Base-by-base conservation (phyloP, 2,888 invertebrate species). In the Hirudinaria manillensis region DNA sequence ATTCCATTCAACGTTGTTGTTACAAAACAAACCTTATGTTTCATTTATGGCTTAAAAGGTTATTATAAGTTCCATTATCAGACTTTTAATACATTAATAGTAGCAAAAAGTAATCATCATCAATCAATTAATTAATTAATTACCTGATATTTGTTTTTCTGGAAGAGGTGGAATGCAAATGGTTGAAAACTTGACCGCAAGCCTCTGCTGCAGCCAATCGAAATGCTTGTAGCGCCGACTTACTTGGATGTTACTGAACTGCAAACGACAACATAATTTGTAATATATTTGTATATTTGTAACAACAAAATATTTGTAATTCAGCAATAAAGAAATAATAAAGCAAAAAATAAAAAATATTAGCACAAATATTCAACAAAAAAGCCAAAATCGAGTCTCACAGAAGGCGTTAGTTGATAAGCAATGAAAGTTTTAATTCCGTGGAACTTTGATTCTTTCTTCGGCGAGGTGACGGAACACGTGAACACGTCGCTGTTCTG, bases 341-440 rank as follows among this genome's bases (percentile, higher is more conserved):
- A n/a, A n/a, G n/a, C n/a, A 45, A 45, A 6, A 45, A 10, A 38
- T 38, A 38, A 38, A 38, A 38, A 45, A 45, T 16, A 45, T 45
- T 2, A 45, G 3, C 13, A 6, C 29, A 68, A 68, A 68, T n/a
- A n/a, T n/a, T n/a, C n/a, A n/a, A n/a, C n/a, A n/a, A n/a, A n/a
- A n/a, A 55, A 55, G 21, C 21, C 16, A 55, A 55, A 55, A n/a
- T n/a, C n/a, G n/a, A n/a, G 13, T 76, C 80, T 86, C 86, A 90
- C 89, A 78, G 94, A 93, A 2, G 96, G 96, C 74, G 94, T 96
- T 78, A 98, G 86, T 83, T 95, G 94, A 87, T 98, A 98, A 68
- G 95, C 96, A 81, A 98, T 98, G 83, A 92, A 99, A 82, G 94
- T 96, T 87, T 99, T 99, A 81, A 98, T 89, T 65, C 96, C 98